phyloP scores from a whole-genome alignment of 2,888 invertebrate genomes.

The Branchellion lobata region DNA sequence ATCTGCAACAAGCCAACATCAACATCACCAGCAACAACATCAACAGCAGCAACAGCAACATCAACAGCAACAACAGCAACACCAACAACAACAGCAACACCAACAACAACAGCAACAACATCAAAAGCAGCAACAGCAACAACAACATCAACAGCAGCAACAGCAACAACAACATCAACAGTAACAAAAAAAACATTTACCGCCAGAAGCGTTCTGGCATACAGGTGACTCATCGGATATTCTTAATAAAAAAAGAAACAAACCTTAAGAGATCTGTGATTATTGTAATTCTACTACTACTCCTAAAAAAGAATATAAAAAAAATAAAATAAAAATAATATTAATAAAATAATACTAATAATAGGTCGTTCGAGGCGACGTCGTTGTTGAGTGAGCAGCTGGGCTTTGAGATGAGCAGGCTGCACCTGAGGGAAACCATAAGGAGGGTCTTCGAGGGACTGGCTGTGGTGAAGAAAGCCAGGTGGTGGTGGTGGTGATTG shows the following conservation, averaged over 20 bases:
- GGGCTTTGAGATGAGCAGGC: constrained; percentile 65
- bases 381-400: constrained; percentile 69
- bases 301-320: too few species aligned
- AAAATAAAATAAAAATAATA: too few species aligned
- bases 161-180: background rate
- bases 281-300: too few species aligned
- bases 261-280: too few species aligned
- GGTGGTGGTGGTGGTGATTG: background rate
- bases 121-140: too few species aligned
- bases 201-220: background rate
- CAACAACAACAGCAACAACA: too few species aligned
- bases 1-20: too few species aligned
- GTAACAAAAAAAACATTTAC: background rate
- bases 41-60: too few species aligned
- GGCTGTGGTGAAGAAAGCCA: constrained; percentile 52
- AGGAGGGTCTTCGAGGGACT: constrained; percentile 60
- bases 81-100: too few species aligned
- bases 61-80: too few species aligned
- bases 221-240: background rate
- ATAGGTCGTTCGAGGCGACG: constrained; percentile 76
- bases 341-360: too few species aligned
- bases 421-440: constrained; percentile 58
- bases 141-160: background rate
- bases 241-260: constrained; percentile 64
- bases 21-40: too few species aligned